Base-by-base conservation (phyloP, 23 tunicate species). In the Botrylloides violaceus region DNA sequence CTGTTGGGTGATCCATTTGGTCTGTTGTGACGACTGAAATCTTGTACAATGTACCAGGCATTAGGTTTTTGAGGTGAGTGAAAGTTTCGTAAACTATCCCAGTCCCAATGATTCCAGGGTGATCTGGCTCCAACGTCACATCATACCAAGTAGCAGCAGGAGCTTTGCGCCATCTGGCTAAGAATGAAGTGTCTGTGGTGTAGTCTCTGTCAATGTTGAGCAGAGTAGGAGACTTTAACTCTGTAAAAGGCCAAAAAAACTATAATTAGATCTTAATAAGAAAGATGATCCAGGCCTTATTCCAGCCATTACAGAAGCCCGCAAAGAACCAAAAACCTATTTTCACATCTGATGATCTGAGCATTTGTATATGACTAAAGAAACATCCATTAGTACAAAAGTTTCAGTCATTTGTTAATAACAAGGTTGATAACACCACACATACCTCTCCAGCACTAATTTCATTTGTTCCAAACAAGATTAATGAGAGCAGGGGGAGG, bases 101-200 rank as follows among this genome's bases (percentile, higher is more conserved):
- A 15, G 33, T 60, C 24, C 72, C 68, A 18, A 24, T 66, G 2
- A 49, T 31, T 29, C 80, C 77, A 27, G 71, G 66, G 15, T 76
- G 37, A 0, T 36, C 21, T 29, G 84, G 79, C 4, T 79, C 63
- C 4, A 79, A 63, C 43, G 29, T 31, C 22, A 90, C 82, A 1
- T 73, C 73, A 30, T 90, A 90, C 97, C 97, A 90, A 36, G 77
- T 74, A 1, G 84, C 85, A 19, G 64, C 79, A 2, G 22, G 22
- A 38, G 65, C 90, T 18, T 50, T 57, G 32, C 71, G 84, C 97
- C 97, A 90, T 26, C 85, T 47, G 4, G 82, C 57, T 20, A 90
- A 81, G 29, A 90, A 55, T 15, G 85, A 83, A 3, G 84, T 83
- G 78, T 90, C 97, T 66, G 82, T 72, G 19, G 83, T 75, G 59